Base-by-base conservation (phyloP, 2,113 vertebrate species). In the Bagarius yarrelli region DNA sequence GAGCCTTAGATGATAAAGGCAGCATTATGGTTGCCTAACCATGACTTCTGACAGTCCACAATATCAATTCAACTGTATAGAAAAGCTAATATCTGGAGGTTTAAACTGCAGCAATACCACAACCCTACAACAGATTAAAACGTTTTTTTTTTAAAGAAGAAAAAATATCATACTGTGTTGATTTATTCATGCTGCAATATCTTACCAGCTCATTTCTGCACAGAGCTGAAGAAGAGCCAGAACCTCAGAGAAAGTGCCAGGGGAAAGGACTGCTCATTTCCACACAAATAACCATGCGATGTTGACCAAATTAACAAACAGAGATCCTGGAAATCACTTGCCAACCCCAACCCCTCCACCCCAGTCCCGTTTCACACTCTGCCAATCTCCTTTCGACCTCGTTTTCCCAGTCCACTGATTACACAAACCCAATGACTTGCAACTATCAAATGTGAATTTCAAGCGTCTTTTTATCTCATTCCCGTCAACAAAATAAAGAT, bases 261-360 rank as follows among this genome's bases (percentile, higher is more conserved):
- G 73, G 70, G 76, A 78, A 70, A 79, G 71, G 34, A 27, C 76
- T 80, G 57, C 44, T 81, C 66, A 84, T 85, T 81, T 83, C 80
- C 75, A 76, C 85, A 86, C 86, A 85, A 85, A 85, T 85, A 85
- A 82, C 59, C 85, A 85, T 77, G 73, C 78, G 80, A 77, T 80
- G 80, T 81, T 85, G 80, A 81, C 84, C 81, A 85, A 87, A 90
- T 89, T 86, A 89, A 84, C 88, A 87, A 88, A 88, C 85, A 85
- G 2, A 18, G 47, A 78, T 81, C 69, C 32, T 78, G 55, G 36
- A 81, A 81, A 67, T 73, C 83, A 74, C 23, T 81, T 53, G 15
- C 36, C 15, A 47, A 52, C 64, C 30, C 47, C 25, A 64, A 59
- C 47, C 50, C 6, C n/a, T n/a, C 70, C 80, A 30, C 56, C 44